Evolutionary conservation across 2,888 invertebrate species (phyloP).

Genomic region (Drosophila lutescens): DNA sequence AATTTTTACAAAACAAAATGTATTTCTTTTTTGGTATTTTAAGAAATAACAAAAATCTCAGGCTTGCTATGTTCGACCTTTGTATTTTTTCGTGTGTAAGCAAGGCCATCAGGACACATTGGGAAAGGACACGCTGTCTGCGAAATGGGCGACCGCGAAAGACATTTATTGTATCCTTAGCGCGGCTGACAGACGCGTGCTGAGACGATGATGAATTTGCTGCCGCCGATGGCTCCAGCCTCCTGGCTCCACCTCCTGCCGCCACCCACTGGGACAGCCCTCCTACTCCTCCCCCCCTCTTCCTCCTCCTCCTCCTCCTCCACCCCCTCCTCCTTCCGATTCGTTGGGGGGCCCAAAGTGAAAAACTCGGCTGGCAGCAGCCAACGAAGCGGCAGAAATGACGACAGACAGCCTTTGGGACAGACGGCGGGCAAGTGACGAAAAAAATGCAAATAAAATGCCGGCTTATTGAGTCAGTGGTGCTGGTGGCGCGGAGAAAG

Average conservation of each 20-base stretch:
- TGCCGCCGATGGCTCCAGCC: slow-evolving; percentile 37
- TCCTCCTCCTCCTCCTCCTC: background rate
- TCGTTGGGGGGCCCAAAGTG: slow-evolving; percentile 39
- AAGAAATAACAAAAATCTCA: too few relatives aligned
- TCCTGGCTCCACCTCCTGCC: background rate
- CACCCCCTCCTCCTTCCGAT: background rate
- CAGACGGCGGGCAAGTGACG: slow-evolving; percentile 59
- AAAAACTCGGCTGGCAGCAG: slow-evolving; percentile 46
- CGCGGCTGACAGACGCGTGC: slow-evolving; percentile 76
- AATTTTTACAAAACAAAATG: too few relatives aligned
- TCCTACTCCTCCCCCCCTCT: background rate
- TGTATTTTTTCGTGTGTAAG: slow-evolving; percentile 2
- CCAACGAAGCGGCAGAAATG: slow-evolving; percentile 56
- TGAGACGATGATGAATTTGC: slow-evolving; percentile 79
- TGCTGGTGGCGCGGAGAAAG: slow-evolving; percentile 25
- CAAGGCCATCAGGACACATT: slow-evolving; percentile 40
- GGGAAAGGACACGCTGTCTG: slow-evolving; percentile 36
- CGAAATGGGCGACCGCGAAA: slow-evolving; percentile 64
- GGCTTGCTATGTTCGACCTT: background rate
- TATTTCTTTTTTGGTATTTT: too few relatives aligned
- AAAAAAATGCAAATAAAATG: slow-evolving; percentile 78
- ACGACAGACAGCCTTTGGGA: slow-evolving; percentile 39
- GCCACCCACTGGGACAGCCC: slow-evolving; percentile 1
- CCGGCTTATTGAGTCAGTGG: slow-evolving; percentile 70
- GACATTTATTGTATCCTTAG: slow-evolving; percentile 80